A percentile compares a stretch with the other conserved stretches of the same genome.
phyloP scores from a whole-genome alignment of 1,140 invertebrate genomes.

The Temnothorax nylanderi region DNA sequence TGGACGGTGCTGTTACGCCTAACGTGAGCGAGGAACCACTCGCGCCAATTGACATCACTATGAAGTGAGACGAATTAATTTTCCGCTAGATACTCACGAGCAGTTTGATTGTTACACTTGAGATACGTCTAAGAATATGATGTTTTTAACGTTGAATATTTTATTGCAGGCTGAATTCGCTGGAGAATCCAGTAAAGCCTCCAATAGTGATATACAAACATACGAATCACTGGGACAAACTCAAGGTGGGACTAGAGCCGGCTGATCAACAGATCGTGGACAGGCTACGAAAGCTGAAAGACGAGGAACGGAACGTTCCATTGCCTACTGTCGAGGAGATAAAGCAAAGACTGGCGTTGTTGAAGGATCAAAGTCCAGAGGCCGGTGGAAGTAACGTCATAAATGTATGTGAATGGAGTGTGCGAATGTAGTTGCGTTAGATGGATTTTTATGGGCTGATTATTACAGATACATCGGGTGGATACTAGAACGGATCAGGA shows the following conservation, averaged over 20 bases:
- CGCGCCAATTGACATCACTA: slow-evolving; percentile 79
- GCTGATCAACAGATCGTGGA: slow-evolving; percentile 82
- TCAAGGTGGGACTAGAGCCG: slow-evolving; percentile 80
- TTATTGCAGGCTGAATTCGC: slow-evolving; percentile 77
- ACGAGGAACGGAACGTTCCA: slow-evolving; percentile 72
- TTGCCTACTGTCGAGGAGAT: slow-evolving; percentile 82
- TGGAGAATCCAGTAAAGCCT: slow-evolving; percentile 82
- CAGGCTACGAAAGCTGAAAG: slow-evolving; percentile 81
- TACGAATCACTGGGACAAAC: slow-evolving; percentile 77
- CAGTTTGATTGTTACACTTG: background rate
- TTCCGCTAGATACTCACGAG: background rate
- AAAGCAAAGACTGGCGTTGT: slow-evolving; percentile 79
- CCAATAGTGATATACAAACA: slow-evolving; percentile 83
- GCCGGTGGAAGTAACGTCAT: slow-evolving; percentile 37
- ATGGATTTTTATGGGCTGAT: background rate
- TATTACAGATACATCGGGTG: slow-evolving; percentile 74
- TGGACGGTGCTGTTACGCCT: background rate
- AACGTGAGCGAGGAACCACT: slow-evolving; percentile 63
- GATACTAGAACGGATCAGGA: slow-evolving; percentile 81
- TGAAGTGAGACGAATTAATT: slow-evolving; percentile 73
- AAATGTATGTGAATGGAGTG: slow-evolving; percentile 65
- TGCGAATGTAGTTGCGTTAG: too few relatives aligned
- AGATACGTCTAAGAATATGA: background rate
- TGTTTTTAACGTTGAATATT: slow-evolving; percentile 1
- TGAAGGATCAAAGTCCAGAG: slow-evolving; percentile 80